phyloP scores from a whole-genome alignment of 2,797 vertebrate genomes.

The Oryzias dopingdopingensis region DNA sequence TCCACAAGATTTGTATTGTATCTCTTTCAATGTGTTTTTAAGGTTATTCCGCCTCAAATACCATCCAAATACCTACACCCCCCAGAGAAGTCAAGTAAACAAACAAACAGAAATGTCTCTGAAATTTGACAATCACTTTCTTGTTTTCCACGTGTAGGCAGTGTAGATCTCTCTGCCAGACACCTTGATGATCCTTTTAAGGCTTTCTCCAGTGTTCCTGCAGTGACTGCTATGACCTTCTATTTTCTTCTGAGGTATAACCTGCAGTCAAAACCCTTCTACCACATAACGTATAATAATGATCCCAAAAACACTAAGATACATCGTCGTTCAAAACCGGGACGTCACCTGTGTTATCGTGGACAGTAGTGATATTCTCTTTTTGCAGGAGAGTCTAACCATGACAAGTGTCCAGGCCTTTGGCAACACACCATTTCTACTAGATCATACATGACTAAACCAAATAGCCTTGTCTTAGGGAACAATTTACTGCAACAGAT shows the following conservation, averaged over 20 bases:
- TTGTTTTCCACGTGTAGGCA: neutral
- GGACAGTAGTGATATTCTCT: conserved; percentile 62
- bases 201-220: conserved; percentile 1
- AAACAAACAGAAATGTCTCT: too few relatives aligned
- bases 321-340: conserved; percentile 33
- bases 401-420: conserved; percentile 60
- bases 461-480: conserved; percentile 48
- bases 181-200: neutral
- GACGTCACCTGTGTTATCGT: conserved; percentile 45
- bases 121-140: too few relatives aligned
- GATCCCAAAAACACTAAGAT: conserved; percentile 31
- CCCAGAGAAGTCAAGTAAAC: too few relatives aligned
- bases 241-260: conserved; percentile 49
- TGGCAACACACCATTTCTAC: conserved; percentile 36
- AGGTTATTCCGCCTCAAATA: too few relatives aligned
- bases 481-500: conserved; percentile 54
- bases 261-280: conserved; percentile 43
- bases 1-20: too few relatives aligned
- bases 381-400: conserved; percentile 44
- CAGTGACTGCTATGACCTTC: conserved; percentile 44
- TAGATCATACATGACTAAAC: conserved; percentile 47
- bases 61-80: too few relatives aligned
- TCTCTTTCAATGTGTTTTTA: too few relatives aligned
- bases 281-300: conserved; percentile 59
- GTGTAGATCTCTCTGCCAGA: conserved; percentile 10